These are phyloP conservation scores for Rhopilema esculentum DNA, from an alignment of 30 jellyfish, hydroid and myxozoan genomes.

Conservation along the genomic window DNA sequence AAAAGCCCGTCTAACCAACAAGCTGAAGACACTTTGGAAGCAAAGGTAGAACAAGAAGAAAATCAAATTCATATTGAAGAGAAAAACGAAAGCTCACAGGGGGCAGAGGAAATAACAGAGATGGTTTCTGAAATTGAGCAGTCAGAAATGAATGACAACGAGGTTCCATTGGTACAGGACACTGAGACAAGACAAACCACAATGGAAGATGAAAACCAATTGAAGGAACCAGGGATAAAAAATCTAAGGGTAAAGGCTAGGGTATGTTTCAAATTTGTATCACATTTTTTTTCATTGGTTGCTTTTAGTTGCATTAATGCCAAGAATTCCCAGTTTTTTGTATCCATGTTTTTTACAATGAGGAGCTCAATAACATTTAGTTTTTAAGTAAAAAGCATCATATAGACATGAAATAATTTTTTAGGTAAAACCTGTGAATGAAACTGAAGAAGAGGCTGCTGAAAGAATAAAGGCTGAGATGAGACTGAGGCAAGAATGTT, in stretches of 20 bases:
- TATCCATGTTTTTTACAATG: not conserved
- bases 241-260: not conserved
- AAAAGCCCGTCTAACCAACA: not conserved
- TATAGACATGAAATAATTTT: too few species aligned
- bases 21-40: too few species aligned
- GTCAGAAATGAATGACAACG: too few species aligned
- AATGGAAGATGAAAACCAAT: not conserved
- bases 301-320: too few species aligned
- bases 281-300: too few species aligned
- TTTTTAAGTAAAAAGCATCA: too few species aligned
- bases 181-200: not conserved
- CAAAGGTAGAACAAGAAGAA: not conserved
- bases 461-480: not conserved
- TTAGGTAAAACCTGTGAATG: not conserved
- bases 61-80: not conserved
- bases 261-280: too few species aligned
- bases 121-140: not conserved
- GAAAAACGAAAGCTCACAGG: not conserved
- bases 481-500: not conserved
- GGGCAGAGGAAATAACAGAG: not conserved
- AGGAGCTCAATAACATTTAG: not conserved
- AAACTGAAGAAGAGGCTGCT: not conserved
- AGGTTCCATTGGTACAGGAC: not conserved
- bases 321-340: not conserved
- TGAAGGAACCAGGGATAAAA: not conserved